These are phyloP conservation scores for Coregonus sp. DNA, from an alignment of 2,797 vertebrate genomes.

Conservation along the genomic window DNA sequence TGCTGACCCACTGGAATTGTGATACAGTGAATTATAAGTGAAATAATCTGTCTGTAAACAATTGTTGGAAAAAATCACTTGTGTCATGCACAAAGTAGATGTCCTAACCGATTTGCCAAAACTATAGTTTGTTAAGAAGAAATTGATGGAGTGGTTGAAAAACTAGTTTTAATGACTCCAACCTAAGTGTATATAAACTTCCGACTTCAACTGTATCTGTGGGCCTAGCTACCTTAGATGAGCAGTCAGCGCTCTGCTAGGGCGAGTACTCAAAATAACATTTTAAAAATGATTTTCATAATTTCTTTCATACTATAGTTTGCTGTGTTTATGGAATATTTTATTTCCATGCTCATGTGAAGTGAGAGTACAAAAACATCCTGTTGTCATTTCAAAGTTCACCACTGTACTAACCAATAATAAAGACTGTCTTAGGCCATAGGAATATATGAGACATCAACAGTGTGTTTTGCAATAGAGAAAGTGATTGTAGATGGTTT, in stretches of 20 bases:
- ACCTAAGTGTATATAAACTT: too few relatives aligned
- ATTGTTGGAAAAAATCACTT: too few relatives aligned
- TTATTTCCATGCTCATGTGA: neutral
- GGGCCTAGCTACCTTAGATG: slow-evolving; percentile 18
- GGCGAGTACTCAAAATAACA: slow-evolving; percentile 8
- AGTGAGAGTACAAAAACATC: neutral
- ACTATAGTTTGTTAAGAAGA: too few relatives aligned
- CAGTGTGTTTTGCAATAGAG: neutral
- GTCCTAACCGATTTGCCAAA: too few relatives aligned
- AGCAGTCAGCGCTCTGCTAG: slow-evolving; percentile 30
- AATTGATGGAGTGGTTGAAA: too few relatives aligned
- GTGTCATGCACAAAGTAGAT: too few relatives aligned
- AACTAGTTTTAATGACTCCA: too few relatives aligned
- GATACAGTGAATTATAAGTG: too few relatives aligned
- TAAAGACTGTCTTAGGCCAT: neutral
- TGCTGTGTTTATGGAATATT: neutral
- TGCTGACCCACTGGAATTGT: too few relatives aligned
- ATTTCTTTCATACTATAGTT: neutral
- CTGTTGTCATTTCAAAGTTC: neutral
- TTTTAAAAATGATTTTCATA: neutral
- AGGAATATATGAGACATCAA: neutral
- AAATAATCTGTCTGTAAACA: too few relatives aligned
- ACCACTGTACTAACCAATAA: neutral
- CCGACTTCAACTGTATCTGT: neutral
- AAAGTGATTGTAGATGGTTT: neutral